Evolutionary conservation across 2,797 vertebrate genomes (phyloP), one percentile per base, ranked within the genome.

Genomic region (Spinus olivaceus): DNA sequence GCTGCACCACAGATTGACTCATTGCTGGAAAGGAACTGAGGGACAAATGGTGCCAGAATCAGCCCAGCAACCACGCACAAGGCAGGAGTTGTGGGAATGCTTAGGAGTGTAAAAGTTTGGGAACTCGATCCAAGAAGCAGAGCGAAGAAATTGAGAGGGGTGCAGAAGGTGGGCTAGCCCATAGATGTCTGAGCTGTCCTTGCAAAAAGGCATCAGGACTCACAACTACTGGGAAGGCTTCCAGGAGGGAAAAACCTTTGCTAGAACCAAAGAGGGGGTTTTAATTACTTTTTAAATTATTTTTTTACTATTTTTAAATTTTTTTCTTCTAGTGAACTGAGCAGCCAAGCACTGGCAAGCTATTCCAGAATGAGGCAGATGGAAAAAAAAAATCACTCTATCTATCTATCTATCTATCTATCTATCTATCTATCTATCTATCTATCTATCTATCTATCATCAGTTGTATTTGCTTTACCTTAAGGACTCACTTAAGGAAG

Each of bases 1-100:
- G 72, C 72, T 77, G 84, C 44, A 78, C 81, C 76, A 37, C 88
- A 87, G 93, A 91, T 33, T 97, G 90, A 96, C 90, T 97, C 96
- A 93, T 90, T 85, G 79, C 81, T 97, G 94, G 92, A 95, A 89
- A 94, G 88, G 86, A 96, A 56, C 86, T 86, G 64, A 22, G 69
- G n/a, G 69, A 70, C 72, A 67, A 25, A 15, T 10, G 8, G 41
- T 96, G 88, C 93, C 96, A 93, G 82, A 93, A 74, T 86, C 78
- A 69, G 65, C 77, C 56, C 73, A 76, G 83, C 94, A 96, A 53
- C 51, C 81, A 80, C 25, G 64, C 13, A 33, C 51, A 83, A 92
- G 77, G 89, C 20, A 0, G 70, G 83, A 96, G 27, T 6, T 95
- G 64, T 65, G 77, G 92, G 77, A 87, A 35, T 50, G 87, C 57